Base-by-base conservation (phyloP, 2,888 invertebrate genomes). In the Colletes collaris region DNA sequence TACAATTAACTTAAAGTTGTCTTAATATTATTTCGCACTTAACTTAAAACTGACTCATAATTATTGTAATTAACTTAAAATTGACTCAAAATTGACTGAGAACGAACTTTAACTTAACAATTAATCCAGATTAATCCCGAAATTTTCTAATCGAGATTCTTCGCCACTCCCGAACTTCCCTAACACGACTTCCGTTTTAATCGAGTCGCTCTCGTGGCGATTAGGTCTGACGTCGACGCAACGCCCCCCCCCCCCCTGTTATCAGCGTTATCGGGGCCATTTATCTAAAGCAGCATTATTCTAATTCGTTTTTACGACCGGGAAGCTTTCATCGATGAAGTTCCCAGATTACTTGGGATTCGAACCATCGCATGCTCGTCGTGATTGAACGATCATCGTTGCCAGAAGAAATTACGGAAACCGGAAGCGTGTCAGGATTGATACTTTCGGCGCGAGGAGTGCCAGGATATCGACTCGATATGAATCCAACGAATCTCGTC, bases 351-450 rank as follows among this genome's bases (percentile, higher is more conserved):
- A 75, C 77, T 53, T 67, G 59, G 52, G 69, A 68, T 68, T 50
- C 27, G 58, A 13, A 52, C 55, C 67, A 80, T 83, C 72, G 84
- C 84, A 84, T 83, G 84, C 60, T 60, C 63, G 60, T 19, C 35
- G 59, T 69, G 77, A 83, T 83, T 80, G 76, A 81, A 84, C 76
- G 77, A 68, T 70, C 68, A 50, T 72, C 63, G 64, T 76, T 49
- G 83, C 44, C 60, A 66, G 44, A 50, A 66, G 81, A 68, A 75
- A 72, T 80, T 76, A 79, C 75, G 83, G 76, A 56, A 69, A 40
- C 76, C 59, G 64, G 56, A 46, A 49, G 62, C 65, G 69, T 56
- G 70, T 52, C 67, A 37, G 49, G 65, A 60, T 68, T 68, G 71
- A 66, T 65, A 71, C 55, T 76, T 69, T 72, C 62, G 59, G 65